Base-by-base conservation (phyloP, 2,888 invertebrate genomes). In the Deroplatys truncata region DNA sequence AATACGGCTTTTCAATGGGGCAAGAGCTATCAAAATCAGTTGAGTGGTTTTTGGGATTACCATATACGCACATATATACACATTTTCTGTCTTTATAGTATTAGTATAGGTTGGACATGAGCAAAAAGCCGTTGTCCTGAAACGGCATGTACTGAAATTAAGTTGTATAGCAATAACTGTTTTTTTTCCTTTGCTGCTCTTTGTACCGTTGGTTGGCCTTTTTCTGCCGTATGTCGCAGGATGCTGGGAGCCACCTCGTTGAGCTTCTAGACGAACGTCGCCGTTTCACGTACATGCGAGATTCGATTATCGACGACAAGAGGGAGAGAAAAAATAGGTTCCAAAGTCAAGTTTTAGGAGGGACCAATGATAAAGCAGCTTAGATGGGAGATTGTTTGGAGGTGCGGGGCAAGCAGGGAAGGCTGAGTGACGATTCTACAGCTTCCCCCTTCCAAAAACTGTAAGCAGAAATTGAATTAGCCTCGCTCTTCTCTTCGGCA, bases 261-360 rank as follows among this genome's bases (percentile, higher is more conserved):
- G 9, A 25, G 20, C 31, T 35, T 20, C 85, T 43, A 49, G 28
- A 56, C 28, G 85, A 43, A 85, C 56, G 43, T 85, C 28, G 13
- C n/a, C 56, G 85, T 85, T 85, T 43, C n/a, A 28, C 86, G n/a
- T 86, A 86, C 28, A 86, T 86, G 86, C 31, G 82, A 72, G 72
- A 86, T 86, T 86, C 86, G 86, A 86, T 86, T 86, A 86, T 86
- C 86, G 86, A 72, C 56, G 56, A 86, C 86, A 72, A 86, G 72
- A 82, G 29, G 29, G 72, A 31, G 29, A 31, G 82, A 86, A 31
- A 86, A 56, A 86, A 86, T 56, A n/a, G 86, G 29, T 31, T 86
- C 86, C 86, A 82, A 72, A 86, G 86, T 82, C 86, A 86, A 31
- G 56, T 72, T n/a, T 86, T 86, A 72, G 82, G 72, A 82, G 20